Conservation (phyloP, 1,140 invertebrate species). For the Ridgeia piscesae region DNA sequence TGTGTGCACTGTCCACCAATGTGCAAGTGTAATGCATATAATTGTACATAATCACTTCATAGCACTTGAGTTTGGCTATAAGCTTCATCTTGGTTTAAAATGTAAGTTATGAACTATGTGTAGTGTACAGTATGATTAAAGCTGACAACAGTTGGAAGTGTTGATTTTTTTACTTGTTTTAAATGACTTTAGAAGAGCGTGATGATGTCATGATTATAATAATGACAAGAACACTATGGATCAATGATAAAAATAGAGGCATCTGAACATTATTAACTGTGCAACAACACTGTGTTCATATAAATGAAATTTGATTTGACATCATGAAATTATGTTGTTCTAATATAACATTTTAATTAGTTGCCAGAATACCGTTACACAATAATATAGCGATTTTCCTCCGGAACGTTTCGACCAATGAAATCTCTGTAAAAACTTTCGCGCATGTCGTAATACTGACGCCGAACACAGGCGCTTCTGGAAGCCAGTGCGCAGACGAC, state of each 20-base stretch:
- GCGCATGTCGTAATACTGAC: neutral
- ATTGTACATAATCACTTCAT: neutral
- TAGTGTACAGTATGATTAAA: neutral
- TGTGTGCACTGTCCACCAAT: neutral
- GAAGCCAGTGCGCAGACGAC: neutral
- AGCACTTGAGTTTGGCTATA: neutral
- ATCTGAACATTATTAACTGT: no score
- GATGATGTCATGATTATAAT: no score
- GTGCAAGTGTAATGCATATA: neutral
- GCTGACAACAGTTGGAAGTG: conserved; percentile 3
- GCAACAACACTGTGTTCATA: no score
- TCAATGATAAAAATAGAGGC: no score
- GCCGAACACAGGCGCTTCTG: neutral
- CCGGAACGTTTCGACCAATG: neutral
- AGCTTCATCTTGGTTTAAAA: neutral
- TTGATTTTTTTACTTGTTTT: neutral
- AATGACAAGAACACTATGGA: no score
- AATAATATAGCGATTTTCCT: neutral
- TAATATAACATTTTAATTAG: neutral
- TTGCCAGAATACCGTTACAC: neutral
- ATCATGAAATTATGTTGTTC: no score
- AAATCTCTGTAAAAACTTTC: neutral
- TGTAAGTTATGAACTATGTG: neutral
- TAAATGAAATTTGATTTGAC: no score
- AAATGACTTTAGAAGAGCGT: no score